Conservation (phyloP, 2,113 vertebrate genomes). For the Actenoides lindsayi region DNA sequence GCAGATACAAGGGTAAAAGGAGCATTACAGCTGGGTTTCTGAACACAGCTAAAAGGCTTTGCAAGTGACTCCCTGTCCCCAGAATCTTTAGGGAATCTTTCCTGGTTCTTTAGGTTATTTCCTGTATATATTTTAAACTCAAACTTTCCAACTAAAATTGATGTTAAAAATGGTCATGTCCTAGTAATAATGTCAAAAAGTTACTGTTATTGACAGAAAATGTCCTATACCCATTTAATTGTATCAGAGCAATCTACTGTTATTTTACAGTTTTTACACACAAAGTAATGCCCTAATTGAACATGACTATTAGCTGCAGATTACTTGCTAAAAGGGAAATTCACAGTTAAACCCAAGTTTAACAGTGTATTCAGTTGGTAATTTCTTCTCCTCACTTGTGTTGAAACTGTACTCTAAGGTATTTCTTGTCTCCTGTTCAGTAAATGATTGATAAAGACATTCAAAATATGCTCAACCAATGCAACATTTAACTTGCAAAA, state of each 20-base stretch:
- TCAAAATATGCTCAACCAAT: background rate
- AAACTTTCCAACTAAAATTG: background rate
- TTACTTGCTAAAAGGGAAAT: background rate
- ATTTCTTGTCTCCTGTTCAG: background rate
- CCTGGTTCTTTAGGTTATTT: background rate
- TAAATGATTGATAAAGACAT: background rate
- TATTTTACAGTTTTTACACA: background rate
- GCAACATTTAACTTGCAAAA: background rate
- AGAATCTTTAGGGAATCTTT: background rate
- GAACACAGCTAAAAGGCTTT: background rate
- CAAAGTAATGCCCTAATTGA: background rate
- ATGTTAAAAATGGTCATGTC: background rate
- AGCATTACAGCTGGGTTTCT: background rate
- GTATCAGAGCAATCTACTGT: background rate
- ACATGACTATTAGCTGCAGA: background rate
- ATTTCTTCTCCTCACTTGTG: background rate
- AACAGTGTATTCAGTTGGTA: background rate
- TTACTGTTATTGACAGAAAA: background rate
- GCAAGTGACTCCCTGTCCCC: background rate
- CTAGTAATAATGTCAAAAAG: background rate
- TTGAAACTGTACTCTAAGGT: background rate
- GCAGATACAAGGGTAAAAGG: background rate
- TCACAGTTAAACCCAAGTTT: background rate
- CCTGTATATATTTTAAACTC: background rate
- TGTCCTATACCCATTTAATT: background rate